phyloP scores from a whole-genome alignment of 2,888 invertebrate species.

The Nasonia oneida region DNA sequence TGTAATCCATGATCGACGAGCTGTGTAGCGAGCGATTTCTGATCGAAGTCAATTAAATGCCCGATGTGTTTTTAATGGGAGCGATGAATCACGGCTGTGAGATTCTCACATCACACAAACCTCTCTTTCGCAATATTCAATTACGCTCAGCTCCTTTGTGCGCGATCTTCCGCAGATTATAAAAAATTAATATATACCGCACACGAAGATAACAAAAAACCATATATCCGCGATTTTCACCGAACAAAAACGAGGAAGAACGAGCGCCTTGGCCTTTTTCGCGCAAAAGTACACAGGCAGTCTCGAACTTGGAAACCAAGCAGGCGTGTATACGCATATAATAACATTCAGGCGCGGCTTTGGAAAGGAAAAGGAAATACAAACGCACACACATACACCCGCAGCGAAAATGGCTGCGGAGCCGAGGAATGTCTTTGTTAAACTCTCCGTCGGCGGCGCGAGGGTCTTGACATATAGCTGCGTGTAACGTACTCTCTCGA shows the following conservation, averaged over 20 bases:
- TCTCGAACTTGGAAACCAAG: slow-evolving; percentile 34
- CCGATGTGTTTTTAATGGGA: no score
- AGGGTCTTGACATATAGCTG: neutral
- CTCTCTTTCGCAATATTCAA: no score
- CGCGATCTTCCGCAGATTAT: no score
- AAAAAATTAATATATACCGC: no score
- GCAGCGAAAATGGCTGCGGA: slow-evolving; percentile 3
- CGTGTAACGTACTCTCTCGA: neutral
- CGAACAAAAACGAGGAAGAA: slow-evolving; percentile 5
- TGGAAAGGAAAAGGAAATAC: slow-evolving; percentile 38
- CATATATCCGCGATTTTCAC: neutral
- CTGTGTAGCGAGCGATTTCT: neutral
- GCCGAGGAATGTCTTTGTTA: slow-evolving; percentile 24
- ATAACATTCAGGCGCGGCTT: slow-evolving; percentile 23
- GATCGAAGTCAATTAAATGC: neutral
- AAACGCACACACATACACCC: neutral
- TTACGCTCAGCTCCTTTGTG: no score
- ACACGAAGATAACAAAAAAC: no score
- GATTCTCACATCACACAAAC: no score
- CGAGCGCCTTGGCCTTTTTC: slow-evolving; percentile 14
- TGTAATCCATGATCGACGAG: no score
- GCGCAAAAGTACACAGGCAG: neutral
- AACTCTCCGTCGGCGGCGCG: neutral
- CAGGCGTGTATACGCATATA: neutral
- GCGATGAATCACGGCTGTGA: no score